A percentile compares a stretch with the other conserved stretches of the same genome.
Evolutionary conservation across 2,113 vertebrate genomes (phyloP).

Genomic region (Pseudorectes ferrugineus): DNA sequence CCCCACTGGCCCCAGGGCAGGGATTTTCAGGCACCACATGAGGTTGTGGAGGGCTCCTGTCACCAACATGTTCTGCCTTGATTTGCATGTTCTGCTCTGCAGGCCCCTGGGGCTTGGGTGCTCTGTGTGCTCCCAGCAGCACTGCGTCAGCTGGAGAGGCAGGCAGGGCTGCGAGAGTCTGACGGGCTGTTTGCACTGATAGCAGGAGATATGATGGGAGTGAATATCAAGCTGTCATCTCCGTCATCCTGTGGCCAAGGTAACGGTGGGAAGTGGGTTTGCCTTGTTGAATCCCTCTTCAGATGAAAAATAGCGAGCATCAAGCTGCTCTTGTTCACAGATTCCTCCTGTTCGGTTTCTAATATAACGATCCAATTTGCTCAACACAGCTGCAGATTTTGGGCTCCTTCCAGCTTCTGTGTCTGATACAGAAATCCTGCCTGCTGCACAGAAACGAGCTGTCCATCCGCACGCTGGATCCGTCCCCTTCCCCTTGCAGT

Average conservation of each 20-base stretch:
- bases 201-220: not conserved
- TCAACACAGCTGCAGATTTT: constrained; percentile 41
- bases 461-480: not conserved
- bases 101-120: not conserved
- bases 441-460: not conserved
- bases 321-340: constrained; percentile 8
- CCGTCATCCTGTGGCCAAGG: constrained; percentile 34
- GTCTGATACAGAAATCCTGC: not conserved
- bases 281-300: constrained; percentile 17
- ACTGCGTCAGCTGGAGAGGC: not conserved
- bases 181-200: not conserved
- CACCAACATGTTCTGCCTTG: accelerated
- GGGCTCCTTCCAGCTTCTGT: constrained; percentile 24
- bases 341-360: constrained; percentile 21
- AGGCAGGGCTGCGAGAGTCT: not conserved
- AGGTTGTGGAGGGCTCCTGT: not conserved
- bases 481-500: not conserved
- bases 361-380: constrained; percentile 32
- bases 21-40: not conserved
- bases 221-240: not conserved
- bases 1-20: accelerated
- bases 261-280: not conserved
- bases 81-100: not conserved
- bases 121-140: not conserved
- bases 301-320: constrained; percentile 8